These are phyloP conservation scores for Sarcophaga variegata DNA, from an alignment of 2,888 invertebrate species.

Conservation along the genomic window DNA sequence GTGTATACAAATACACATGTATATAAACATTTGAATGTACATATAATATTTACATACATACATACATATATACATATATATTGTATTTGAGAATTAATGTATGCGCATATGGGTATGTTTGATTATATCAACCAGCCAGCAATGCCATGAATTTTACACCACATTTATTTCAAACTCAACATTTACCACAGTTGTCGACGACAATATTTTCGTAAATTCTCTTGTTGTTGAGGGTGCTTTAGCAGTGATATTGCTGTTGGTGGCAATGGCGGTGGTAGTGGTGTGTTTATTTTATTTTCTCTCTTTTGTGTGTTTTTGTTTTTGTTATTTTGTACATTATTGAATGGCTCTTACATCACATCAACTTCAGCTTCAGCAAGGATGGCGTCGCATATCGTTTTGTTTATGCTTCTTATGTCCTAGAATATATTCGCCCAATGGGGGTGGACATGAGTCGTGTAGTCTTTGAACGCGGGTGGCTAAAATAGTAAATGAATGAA, in stretches of 20 bases:
- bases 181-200: constrained; percentile 60
- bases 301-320: constrained; percentile 18
- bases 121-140: constrained; percentile 38
- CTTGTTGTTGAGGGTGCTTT: constrained; percentile 21
- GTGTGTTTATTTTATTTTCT: constrained; percentile 3
- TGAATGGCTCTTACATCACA: constrained; percentile 67
- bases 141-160: constrained; percentile 59
- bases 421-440: constrained; percentile 60
- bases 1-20: neutral
- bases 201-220: constrained; percentile 57
- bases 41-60: neutral
- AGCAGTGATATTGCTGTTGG: constrained; percentile 6
- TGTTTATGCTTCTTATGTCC: constrained; percentile 55
- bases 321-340: constrained; percentile 63
- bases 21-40: neutral
- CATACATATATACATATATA: neutral
- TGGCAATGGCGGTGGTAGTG: constrained; percentile 31
- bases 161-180: constrained; percentile 56
- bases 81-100: too few relatives aligned
- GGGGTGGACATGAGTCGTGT: constrained; percentile 63
- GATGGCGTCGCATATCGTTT: constrained; percentile 55
- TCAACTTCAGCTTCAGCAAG: constrained; percentile 58
- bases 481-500: constrained; percentile 61
- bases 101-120: neutral
- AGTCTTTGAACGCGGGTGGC: constrained; percentile 60